Evolutionary conservation across 2,888 invertebrate genomes (phyloP), one percentile per base, ranked within the genome.

Genomic region (Sinelater perroti): DNA sequence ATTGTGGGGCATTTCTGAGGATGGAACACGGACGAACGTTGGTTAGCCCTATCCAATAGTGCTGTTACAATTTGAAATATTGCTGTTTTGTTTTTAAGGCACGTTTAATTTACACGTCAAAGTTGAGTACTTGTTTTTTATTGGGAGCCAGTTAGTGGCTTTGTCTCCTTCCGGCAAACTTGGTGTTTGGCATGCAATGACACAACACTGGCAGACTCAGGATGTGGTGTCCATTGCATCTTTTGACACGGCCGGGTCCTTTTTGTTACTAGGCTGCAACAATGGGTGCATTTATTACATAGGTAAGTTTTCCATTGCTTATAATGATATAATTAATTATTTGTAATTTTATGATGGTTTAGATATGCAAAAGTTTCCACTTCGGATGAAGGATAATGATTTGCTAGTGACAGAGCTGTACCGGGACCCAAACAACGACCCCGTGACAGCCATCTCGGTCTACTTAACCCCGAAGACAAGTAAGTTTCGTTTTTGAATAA

Each of bases 181-280:
- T 14, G 97, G 98, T 1, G 97, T 98, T n/a, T 98, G 97, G 97
- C 97, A 98, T 78, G 94, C 97, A 0, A 97, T 97, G 90, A 96
- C 97, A 0, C 96, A 97, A 72, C 96, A 97, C 78, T 98, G 97
- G 96, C 97, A 97, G 82, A 91, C 95, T 31, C 96, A 97, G 76
- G 97, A 97, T 78, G 91, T 97, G 8, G 92, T 95, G 11, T 93
- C 96, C 1, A 94, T 98, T 54, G 89, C 95, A 5, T 96, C 97
- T 0, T 95, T 95, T 75, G 98, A 98, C 77, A 97, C 96, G 0
- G 97, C 97, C 14, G 97, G 97, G 0, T 96, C 95, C 0, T 97
- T 98, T 76, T 82, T 99, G 1, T 80, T 98, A 24, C 83, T 99
- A 0, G 98, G 98, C 1, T 97, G 97, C 68, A 93, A 93, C 67